A percentile compares a stretch with the other conserved stretches of the same genome.
Evolutionary conservation across 1,140 invertebrate species (phyloP).

Genomic region (Drosophila ohnishii): DNA sequence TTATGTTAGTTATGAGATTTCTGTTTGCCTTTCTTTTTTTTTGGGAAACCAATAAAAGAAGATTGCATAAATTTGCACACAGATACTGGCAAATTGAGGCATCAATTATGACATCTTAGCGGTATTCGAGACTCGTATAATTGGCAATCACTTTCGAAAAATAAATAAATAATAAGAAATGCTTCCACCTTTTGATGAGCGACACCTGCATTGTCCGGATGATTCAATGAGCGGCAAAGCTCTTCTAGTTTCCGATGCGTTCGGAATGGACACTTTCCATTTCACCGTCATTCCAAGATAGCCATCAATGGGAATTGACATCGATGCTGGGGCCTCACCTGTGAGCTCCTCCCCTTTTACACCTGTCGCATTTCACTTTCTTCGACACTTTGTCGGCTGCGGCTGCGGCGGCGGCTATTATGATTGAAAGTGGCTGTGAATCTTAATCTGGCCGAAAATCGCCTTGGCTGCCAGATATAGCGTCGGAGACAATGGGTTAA

Average conservation of each 20-base stretch:
- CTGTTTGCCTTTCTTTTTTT: conserved; percentile 26
- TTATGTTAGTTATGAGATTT: conserved; percentile 21
- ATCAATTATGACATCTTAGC: conserved; percentile 60
- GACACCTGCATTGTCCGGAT: conserved; percentile 56
- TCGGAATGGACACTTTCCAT: conserved; percentile 65
- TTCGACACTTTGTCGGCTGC: conserved; percentile 26
- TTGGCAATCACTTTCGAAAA: conserved; percentile 45
- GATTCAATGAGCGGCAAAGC: conserved; percentile 47
- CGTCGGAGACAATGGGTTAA: conserved; percentile 27
- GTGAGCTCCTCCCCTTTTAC: conserved; percentile 7
- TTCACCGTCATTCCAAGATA: conserved; percentile 63
- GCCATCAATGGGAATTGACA: conserved; percentile 54
- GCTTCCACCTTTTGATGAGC: conserved; percentile 17
- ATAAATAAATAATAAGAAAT: conserved; percentile 31
- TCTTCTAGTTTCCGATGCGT: conserved; percentile 49
- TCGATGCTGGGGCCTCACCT: conserved; percentile 31
- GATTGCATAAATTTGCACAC: conserved; percentile 69
- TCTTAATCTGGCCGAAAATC: conserved; percentile 64
- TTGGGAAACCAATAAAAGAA: conserved; percentile 7
- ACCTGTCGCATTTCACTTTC: conserved; percentile 72
- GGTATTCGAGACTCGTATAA: conserved; percentile 15
- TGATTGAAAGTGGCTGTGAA: conserved; percentile 63
- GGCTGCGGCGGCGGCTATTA: conserved; percentile 29
- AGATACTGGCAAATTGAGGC: conserved; percentile 15
- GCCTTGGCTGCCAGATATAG: conserved; percentile 33